These are phyloP conservation scores for Paralvinella palmiformis DNA, from an alignment of 1,140 invertebrate genomes.

Conservation along the genomic window DNA sequence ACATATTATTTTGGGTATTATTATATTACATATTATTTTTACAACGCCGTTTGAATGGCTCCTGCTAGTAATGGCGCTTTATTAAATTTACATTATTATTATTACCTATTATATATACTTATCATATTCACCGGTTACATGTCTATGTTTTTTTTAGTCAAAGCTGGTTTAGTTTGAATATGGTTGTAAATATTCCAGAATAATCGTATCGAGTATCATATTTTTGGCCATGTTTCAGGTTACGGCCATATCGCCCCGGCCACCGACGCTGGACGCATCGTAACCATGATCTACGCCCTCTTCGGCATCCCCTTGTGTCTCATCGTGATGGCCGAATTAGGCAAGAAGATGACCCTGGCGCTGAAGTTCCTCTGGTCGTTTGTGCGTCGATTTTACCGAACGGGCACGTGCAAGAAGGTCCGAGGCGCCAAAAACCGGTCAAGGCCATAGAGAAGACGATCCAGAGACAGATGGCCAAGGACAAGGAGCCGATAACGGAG, in stretches of 20 bases:
- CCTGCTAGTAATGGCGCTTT: no score
- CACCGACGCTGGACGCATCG: constrained; percentile 72
- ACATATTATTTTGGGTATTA: no score
- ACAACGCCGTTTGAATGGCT: no score
- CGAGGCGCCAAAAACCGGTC: neutral
- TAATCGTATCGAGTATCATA: no score
- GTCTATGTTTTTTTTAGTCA: no score
- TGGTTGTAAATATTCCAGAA: no score
- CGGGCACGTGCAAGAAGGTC: constrained; percentile 7
- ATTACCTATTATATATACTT: no score
- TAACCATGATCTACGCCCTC: constrained; percentile 88
- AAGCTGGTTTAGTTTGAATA: no score
- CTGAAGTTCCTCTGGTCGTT: constrained; percentile 33
- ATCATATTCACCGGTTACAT: no score
- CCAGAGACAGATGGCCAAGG: neutral
- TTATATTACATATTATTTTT: no score
- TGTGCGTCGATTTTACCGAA: constrained; percentile 21
- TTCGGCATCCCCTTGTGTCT: constrained; percentile 91
- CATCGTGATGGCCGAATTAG: constrained; percentile 48
- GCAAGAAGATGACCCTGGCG: constrained; percentile 39
- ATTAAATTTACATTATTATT: no score
- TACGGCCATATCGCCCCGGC: constrained; percentile 89
- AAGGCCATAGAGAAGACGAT: neutral
- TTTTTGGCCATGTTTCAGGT: constrained; percentile 59
- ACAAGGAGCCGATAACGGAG: neutral